A percentile compares a stretch with the other conserved stretches of the same genome.
Evolutionary conservation across 2,888 invertebrate genomes (phyloP).

Genomic region (Cepaea hortensis): DNA sequence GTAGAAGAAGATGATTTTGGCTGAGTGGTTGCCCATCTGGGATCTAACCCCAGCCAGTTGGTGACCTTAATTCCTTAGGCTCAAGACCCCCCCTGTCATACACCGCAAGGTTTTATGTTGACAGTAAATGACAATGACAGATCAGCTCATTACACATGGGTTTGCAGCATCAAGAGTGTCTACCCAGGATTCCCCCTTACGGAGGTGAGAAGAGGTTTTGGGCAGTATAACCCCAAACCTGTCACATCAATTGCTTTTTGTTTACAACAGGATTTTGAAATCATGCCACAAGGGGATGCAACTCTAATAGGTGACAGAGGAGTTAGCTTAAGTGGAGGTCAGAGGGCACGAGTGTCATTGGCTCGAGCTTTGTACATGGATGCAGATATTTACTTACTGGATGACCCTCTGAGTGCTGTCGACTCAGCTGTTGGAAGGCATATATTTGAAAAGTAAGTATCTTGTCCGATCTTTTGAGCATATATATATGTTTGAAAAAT

Average conservation of each 20-base stretch:
- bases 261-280: slow-evolving; percentile 81
- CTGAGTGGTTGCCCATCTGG: no score
- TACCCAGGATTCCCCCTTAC: no score
- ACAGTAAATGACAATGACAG: no score
- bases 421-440: slow-evolving; percentile 93
- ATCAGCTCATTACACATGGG: no score
- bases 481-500: background rate
- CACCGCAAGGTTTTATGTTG: no score
- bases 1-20: no score
- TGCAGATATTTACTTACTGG: slow-evolving; percentile 89
- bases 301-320: slow-evolving; percentile 92
- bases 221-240: background rate
- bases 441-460: slow-evolving; percentile 85
- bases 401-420: slow-evolving; percentile 95
- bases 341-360: slow-evolving; percentile 88
- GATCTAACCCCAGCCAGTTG: no score
- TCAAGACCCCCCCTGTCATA: no score
- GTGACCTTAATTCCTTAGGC: no score
- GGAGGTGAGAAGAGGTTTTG: no score
- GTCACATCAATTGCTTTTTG: background rate
- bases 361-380: slow-evolving; percentile 85
- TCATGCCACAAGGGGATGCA: slow-evolving; percentile 88
- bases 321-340: slow-evolving; percentile 89
- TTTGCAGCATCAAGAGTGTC: no score
- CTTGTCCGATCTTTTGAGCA: background rate